Percentiles rank a stretch among this genome's conserved stretches.
phyloP scores from a whole-genome alignment of 1,140 invertebrate genomes.

The Eumaeus atala region DNA sequence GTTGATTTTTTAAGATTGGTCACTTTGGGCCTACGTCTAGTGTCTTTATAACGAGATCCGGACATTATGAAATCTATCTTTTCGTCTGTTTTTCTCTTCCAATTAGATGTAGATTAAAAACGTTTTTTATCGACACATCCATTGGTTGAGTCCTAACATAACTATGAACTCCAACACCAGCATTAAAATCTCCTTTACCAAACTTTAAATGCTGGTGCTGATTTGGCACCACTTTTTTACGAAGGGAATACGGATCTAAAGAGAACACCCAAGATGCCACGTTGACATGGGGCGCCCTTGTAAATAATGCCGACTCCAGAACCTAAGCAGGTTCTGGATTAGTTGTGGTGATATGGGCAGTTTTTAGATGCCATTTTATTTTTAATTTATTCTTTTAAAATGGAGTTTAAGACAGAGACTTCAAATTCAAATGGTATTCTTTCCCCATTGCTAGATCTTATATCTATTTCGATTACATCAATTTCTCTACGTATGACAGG shows the following conservation, averaged over 20 bases:
- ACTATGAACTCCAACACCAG: no score
- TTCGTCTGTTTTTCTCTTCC: constrained; percentile 36
- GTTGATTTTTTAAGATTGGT: no score
- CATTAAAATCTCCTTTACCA: no score
- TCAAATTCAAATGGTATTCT: constrained; percentile 42
- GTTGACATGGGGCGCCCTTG: background rate
- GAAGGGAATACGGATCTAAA: constrained; percentile 37
- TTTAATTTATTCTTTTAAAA: constrained; percentile 27
- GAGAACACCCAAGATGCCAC: constrained; percentile 32
- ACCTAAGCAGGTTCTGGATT: no score
- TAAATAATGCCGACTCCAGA: constrained; percentile 31
- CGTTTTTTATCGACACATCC: constrained; percentile 30
- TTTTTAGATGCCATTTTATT: background rate
- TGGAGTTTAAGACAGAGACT: constrained; percentile 28
- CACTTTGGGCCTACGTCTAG: no score
- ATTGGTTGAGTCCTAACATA: constrained; percentile 5
- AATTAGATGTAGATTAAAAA: constrained; percentile 28
- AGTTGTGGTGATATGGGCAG: constrained; percentile 34
- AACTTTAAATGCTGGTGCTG: no score
- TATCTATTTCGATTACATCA: constrained; percentile 38
- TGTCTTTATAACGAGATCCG: no score
- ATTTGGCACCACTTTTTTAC: constrained; percentile 29
- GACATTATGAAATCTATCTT: constrained; percentile 2
- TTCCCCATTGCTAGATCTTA: constrained; percentile 32
- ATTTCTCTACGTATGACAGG: constrained; percentile 33